Evolutionary conservation across 2,797 vertebrate species (phyloP).

Genomic region (Periparus ater): DNA sequence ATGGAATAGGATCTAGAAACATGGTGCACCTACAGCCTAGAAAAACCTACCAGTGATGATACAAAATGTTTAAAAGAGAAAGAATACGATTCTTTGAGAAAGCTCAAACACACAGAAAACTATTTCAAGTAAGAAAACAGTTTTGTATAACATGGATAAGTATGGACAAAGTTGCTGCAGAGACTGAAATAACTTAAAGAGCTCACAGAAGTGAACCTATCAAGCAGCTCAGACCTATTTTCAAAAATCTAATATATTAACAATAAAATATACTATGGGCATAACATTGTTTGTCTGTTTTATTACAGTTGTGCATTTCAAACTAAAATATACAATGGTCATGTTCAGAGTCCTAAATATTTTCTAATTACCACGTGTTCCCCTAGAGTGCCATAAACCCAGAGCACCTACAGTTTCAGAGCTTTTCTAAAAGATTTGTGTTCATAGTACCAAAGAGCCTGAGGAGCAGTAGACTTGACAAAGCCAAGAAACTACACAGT

Average conservation of each 20-base stretch:
- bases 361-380: background rate
- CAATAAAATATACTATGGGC: background rate
- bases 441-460: background rate
- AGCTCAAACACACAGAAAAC: background rate
- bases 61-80: background rate
- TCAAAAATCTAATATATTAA: background rate
- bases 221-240: background rate
- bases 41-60: background rate
- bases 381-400: background rate
- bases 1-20: background rate
- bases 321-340: background rate
- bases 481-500: background rate
- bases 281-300: background rate
- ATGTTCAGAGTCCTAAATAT: background rate
- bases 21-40: background rate
- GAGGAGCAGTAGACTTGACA: background rate
- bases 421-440: background rate
- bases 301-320: background rate
- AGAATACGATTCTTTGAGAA: background rate
- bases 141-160: background rate
- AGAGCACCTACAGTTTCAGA: background rate
- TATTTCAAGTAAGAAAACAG: constrained; percentile 16
- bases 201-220: background rate
- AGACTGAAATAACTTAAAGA: background rate
- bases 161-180: background rate